Conservation (phyloP, 2,113 vertebrate species). For the Litocranius walleri region DNA sequence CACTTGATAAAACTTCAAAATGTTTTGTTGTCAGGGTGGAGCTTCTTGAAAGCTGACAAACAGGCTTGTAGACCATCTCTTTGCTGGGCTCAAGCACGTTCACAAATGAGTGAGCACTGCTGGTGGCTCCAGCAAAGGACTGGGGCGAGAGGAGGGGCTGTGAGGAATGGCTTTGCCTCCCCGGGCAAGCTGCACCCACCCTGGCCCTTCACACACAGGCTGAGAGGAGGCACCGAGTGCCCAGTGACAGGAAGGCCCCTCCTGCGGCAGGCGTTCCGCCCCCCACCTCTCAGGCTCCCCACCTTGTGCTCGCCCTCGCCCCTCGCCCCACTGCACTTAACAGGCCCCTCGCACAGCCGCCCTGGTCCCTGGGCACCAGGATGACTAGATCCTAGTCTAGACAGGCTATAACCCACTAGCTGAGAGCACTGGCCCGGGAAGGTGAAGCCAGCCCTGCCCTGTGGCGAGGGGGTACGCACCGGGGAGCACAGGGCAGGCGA, state of each 20-base stretch:
- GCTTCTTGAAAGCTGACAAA: not conserved
- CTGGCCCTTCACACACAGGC: not conserved
- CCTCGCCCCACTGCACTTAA: too few species aligned
- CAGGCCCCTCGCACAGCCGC: too few species aligned
- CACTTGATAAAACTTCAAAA: not conserved
- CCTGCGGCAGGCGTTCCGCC: accelerated
- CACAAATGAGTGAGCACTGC: not conserved
- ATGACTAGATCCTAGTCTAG: not conserved
- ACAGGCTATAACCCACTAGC: not conserved
- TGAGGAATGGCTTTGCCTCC: not conserved
- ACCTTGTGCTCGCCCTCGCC: not conserved
- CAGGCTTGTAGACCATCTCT: too few species aligned
- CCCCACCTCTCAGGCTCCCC: not conserved
- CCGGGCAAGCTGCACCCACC: not conserved
- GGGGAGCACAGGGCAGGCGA: accelerated
- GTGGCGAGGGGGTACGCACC: not conserved
- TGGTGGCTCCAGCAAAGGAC: too few species aligned
- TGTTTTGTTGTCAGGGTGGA: not conserved
- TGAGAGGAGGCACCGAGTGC: not conserved
- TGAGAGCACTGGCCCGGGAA: not conserved
- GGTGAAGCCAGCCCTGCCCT: not conserved
- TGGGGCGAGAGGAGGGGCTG: too few species aligned
- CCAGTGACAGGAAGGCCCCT: not conserved
- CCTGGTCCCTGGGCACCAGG: not conserved
- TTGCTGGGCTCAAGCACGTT: not conserved